Evolutionary conservation across 2,888 invertebrate species (phyloP), one percentile per base, ranked within the genome.

Genomic region (Caenorhabditis sp.): DNA sequence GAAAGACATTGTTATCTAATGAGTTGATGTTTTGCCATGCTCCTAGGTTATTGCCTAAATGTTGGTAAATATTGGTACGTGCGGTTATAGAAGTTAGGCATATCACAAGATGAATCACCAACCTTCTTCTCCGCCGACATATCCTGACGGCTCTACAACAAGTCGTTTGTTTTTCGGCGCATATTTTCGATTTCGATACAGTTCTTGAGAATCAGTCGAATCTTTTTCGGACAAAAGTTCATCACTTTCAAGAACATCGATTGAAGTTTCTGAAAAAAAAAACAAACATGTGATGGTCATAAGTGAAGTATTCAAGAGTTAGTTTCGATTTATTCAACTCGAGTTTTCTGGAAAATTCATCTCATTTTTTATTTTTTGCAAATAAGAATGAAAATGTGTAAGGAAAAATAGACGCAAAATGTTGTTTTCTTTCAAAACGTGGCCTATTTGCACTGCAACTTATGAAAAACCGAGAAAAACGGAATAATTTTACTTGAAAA

Each of bases 21-120:
- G 53, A 60, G 43, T 59, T 66, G 27, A 57, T 51, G 36, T 24
- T 49, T 58, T 74, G 74, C 74, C 74, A 74, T 62, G 69, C 74
- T 59, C 69, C 66, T 66, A 74, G 74, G 53, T 74, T 74, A 69
- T 74, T 74, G 53, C 74, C 74, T 74, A 69, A 69, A 74, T 6
- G 31, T 31, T 31, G 31, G 31, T 31, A 31, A 31, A 31, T 10
- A 31, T 31, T 37, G 61, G 66, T 53, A 53, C 23, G 51, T 51
- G 19, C 21, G 12, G 19, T 51, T 51, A 19, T 51, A 51, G 19
- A 3, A 17, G 21, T 51, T 23, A 17, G 5, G 50, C 21, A 57
- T 24, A 64, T 57, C 36, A 19, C 21, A 17, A 66, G 10, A 49
- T 17, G 19, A 14, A 43, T 58, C 10, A 37, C 67, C 31, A 21